A percentile compares a stretch with the other conserved stretches of the same genome.
Conservation (phyloP, 2,113 vertebrate genomes). For the Fukomys damarensis region DNA sequence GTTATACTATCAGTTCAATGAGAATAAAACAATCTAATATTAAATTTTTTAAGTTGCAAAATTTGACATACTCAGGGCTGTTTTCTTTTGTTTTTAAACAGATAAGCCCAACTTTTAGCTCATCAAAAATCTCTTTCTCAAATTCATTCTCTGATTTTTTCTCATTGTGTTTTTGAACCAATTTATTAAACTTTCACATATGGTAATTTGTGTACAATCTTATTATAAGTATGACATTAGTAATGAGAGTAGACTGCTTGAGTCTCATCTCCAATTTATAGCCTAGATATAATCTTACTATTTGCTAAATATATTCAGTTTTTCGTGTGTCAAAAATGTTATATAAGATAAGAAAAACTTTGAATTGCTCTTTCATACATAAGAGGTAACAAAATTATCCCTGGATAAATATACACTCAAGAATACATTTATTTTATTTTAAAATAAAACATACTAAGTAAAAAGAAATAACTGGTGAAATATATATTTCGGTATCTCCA, state of each 20-base stretch:
- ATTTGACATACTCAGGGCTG: not conserved
- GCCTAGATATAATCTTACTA: constrained; percentile 1
- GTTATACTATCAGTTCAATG: constrained; percentile 2
- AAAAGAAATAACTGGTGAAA: constrained; percentile 34
- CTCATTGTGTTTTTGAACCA: constrained; percentile 8
- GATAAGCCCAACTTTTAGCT: not conserved
- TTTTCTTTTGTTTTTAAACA: not conserved
- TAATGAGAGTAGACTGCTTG: not conserved
- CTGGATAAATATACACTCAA: not conserved
- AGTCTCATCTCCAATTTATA: not conserved
- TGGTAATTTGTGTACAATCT: not conserved
- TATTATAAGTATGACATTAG: not conserved
- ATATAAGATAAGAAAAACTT: not conserved
- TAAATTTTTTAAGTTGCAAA: constrained; percentile 32
- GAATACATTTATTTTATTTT: constrained; percentile 46
- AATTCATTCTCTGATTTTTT: not conserved
- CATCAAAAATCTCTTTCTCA: not conserved
- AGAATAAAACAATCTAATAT: constrained; percentile 54
- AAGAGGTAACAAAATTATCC: constrained; percentile 43
- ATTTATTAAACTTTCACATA: not conserved
- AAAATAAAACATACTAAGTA: constrained; percentile 23
- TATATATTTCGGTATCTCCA: not conserved
- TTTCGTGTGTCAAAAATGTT: not conserved
- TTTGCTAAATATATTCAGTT: not conserved
- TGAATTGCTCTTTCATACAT: not conserved